A percentile compares a stretch with the other conserved stretches of the same genome.
phyloP scores from a whole-genome alignment of 1,140 invertebrate genomes.

The Pogonomyrmex californicus region DNA sequence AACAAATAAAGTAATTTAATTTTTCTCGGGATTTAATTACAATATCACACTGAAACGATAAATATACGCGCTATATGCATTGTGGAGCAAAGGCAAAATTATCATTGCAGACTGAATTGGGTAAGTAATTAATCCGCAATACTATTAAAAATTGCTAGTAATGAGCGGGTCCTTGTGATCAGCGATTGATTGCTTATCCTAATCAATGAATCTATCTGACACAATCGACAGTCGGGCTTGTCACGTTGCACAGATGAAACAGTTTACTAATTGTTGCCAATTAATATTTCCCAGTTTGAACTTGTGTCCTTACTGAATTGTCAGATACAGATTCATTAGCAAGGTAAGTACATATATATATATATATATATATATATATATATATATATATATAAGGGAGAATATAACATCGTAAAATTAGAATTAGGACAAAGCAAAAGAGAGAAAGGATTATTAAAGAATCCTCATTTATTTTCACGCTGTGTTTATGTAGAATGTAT shows the following conservation, averaged over 20 bases:
- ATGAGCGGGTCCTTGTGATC: slow-evolving; percentile 20
- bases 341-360: not conserved
- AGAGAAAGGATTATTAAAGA: not conserved
- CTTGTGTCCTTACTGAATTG: slow-evolving; percentile 3
- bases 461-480: not conserved
- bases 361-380: not conserved
- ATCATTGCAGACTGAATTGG: slow-evolving; percentile 13
- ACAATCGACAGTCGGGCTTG: slow-evolving; percentile 30
- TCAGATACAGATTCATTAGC: not conserved
- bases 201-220: slow-evolving; percentile 42
- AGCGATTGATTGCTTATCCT: slow-evolving; percentile 23
- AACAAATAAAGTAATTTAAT: slow-evolving; percentile 38
- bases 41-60: not conserved
- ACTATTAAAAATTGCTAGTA: slow-evolving; percentile 20
- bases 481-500: not conserved
- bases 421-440: not conserved
- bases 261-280: slow-evolving; percentile 54
- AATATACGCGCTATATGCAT: not conserved
- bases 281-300: slow-evolving; percentile 33
- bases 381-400: not conserved
- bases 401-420: not conserved
- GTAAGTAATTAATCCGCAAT: slow-evolving; percentile 46
- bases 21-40: not conserved
- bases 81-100: slow-evolving; percentile 8
- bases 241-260: slow-evolving; percentile 18